Base-by-base conservation (phyloP, 2,113 vertebrate genomes). In the Ceyx margarethae region DNA sequence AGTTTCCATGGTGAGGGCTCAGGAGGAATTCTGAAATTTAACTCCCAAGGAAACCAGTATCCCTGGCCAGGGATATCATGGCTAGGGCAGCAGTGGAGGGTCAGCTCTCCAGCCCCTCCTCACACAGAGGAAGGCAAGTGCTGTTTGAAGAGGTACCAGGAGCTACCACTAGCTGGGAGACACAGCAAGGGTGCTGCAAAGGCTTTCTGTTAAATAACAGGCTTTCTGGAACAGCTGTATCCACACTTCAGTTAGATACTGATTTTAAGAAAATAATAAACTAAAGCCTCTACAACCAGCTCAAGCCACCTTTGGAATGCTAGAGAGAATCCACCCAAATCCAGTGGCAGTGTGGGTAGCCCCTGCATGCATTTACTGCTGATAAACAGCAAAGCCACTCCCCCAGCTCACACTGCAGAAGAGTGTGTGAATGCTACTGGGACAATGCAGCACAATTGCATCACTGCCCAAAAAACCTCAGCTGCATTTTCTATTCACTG, bases 381-480 rank as follows among this genome's bases (percentile, higher is more conserved):
- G 85, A 50, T 11, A 61, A 89, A 83, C 66, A 95, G 91, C 90
- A 90, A 72, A 89, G 94, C 93, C 96, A 94, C 95, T 95, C 95
- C 96, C 91, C 65, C 74, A 13, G 94, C 87, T 85, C 93, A 73
- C 33, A 48, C 73, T 56, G 64, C 89, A 95, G 95, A 72, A 48
- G 88, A 42, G 85, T 37, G 61, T 69, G 64, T 79, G 73, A 91
- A 94, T 75, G 79, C 94, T 81, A 84, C 83, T 21, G 64, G 96
- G 92, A 96, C 95, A 95, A 92, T 51, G 83, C 96, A 91, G 93
- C 94, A 93, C 58, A 45, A 88, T 58, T 75, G 93, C 96, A 95
- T 93, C 96, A 91, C 12, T 87, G 96, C 96, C 92, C 71, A 89
- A 88, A 91, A 87, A 92, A 90, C 90, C 69, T 96, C 92, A 60